Base-by-base conservation (phyloP, 1,140 invertebrate genomes). In the Cydia strobilella region DNA sequence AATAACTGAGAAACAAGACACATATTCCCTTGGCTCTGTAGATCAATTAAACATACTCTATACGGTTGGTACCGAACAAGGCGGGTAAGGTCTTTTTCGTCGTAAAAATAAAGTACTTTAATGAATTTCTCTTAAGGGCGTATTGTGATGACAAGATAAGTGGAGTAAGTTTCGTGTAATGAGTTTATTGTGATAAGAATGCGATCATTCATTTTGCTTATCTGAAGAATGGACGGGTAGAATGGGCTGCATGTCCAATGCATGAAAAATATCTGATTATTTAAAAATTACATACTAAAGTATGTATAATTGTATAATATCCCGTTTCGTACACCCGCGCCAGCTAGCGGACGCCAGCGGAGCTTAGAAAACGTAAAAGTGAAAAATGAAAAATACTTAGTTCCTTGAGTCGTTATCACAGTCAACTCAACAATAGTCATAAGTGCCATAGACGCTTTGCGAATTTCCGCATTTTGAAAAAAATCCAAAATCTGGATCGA, bases 101-200 rank as follows among this genome's bases (percentile, higher is more conserved):
- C 54, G 20, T 59, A 59, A 59, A 59, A 59, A 5, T 59, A 12
- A 59, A 59, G 15, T 59, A n/a, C 54, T 59, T 23, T 7, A 59
- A 59, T 59, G 54, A 59, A 59, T 59, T 59, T 59, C 54, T 59
- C n/a, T 59, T 59, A 59, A 59, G 54, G 9, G 12, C n/a, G 20
- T 23, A 59, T 59, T 59, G 54, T 59, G 54, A 54, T 18, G 54
- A 59, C 54, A 23, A 10, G 54, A 18, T 54, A 54, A 23, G 54
- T 59, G n/a, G 54, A 59, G 54, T 59, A 59, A 23, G 54, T 10
- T 3, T 23, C 6, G 6, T 23, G 20, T 59, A 59, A 59, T 59
- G 54, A 23, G 54, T 59, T 23, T 23, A 59, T 59, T 59, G 18
- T 59, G 20, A 23, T 23, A 23, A 59, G 9, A 23, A 59, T 18